Conservation (phyloP, 2,797 vertebrate genomes). For the Anomalospiza imberbis region DNA sequence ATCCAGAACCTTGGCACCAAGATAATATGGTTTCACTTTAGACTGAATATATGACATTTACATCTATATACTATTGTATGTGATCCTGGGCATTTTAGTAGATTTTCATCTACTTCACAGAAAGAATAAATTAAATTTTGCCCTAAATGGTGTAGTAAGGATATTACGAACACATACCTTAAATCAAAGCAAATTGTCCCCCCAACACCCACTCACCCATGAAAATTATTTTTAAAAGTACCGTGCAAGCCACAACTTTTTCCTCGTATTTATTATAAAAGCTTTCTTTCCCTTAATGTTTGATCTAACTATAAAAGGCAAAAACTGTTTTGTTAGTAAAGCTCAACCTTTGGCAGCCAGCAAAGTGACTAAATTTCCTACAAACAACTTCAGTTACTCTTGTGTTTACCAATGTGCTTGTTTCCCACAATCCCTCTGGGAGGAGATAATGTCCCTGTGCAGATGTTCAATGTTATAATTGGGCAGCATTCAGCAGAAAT, state of each 20-base stretch:
- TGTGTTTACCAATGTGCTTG: conserved; percentile 27
- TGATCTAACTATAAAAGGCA: conserved; percentile 23
- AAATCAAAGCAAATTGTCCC: not conserved
- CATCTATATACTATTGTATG: not conserved
- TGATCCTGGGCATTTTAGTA: not conserved
- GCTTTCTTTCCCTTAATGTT: conserved; percentile 1
- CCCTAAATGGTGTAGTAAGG: not conserved
- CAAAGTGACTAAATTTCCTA: conserved; percentile 49
- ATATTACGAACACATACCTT: conserved; percentile 11
- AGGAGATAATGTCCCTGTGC: not conserved
- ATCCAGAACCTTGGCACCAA: conserved; percentile 47
- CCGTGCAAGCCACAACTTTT: conserved; percentile 4
- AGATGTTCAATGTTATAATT: conserved; percentile 47
- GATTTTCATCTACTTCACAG: conserved; percentile 32
- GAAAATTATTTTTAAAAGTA: not conserved
- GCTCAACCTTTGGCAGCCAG: conserved; percentile 44
- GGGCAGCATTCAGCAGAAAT: conserved; percentile 47
- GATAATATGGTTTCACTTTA: conserved; percentile 15
- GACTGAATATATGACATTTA: not conserved
- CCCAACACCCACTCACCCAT: not conserved
- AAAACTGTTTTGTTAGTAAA: conserved; percentile 29
- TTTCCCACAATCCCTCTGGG: conserved; percentile 33
- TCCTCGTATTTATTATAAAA: not conserved
- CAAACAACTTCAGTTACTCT: conserved; percentile 9
- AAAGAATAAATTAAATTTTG: conserved; percentile 26